Evolutionary conservation across 2,888 invertebrate genomes (phyloP), one percentile per base, ranked within the genome.

Genomic region (Pantelozetes paolii): DNA sequence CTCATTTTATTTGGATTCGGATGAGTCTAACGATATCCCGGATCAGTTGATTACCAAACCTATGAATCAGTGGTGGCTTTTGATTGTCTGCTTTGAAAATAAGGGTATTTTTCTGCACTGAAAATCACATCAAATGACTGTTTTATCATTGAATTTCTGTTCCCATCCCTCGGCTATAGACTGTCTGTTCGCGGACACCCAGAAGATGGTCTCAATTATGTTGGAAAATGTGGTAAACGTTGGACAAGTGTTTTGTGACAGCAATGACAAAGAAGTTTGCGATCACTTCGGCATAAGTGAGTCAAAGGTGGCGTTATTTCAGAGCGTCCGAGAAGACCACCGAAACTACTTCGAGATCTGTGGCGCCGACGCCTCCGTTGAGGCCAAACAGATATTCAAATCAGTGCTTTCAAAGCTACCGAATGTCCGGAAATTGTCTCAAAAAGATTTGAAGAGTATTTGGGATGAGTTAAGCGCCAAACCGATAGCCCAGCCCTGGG

Each of bases 131-230:
- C 36, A 5, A 36, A 36, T 36, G 5, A 36, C 9, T 36, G 36
- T 8, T 9, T 5, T 8, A 36, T 9, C 9, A 36, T 36, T 36
- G 36, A n/a, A n/a, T n/a, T 36, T 36, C 9, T 36, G 36, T 36
- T 5, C 5, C 9, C 36, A 36, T 8, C 5, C 5, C 36, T 8
- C 36, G 5, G 36, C 78, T 78, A 45, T 77, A 82, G 83, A 82
- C 75, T 87, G 87, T 79, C 82, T 88, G 18, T 85, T 86, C 67
- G 82, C 82, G 15, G 84, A 85, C 78, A 85, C 85, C 1, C 82
- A 86, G 50, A 83, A 85, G 2, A 90, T 90, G 82, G 83, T 92
- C 45, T 88, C 90, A 69, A 88, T 88, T 71, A 88, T 88, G 82
- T 85, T 93, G 85, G 81, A 82, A 73, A 83, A 82, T 59, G 78